A percentile compares a stretch with the other conserved stretches of the same genome.
phyloP scores from a whole-genome alignment of 2,797 vertebrate species.

The Hybognathus amarus region DNA sequence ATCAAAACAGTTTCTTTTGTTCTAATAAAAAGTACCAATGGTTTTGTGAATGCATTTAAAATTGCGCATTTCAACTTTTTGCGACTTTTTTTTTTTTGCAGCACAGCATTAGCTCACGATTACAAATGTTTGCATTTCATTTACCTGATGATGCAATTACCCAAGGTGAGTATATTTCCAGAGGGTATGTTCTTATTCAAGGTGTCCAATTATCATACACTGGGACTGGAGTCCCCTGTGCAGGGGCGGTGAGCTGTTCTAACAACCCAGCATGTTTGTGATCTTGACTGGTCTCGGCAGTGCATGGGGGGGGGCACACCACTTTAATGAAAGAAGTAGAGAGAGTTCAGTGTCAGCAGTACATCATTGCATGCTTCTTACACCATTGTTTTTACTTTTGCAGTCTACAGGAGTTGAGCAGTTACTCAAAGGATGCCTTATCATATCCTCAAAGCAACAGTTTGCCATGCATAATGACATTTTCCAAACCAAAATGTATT shows the following conservation, averaged over 20 bases:
- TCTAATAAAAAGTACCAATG: neutral
- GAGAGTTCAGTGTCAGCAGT: conserved; percentile 68
- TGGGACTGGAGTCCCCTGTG: conserved; percentile 72
- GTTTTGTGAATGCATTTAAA: neutral
- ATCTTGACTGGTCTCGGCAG: conserved; percentile 68
- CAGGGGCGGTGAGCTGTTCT: conserved; percentile 66
- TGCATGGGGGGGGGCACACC: conserved; percentile 58
- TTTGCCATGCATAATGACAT: conserved; percentile 49
- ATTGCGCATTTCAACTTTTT: neutral
- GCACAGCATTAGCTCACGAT: conserved; percentile 35
- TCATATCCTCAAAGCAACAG: conserved; percentile 49
- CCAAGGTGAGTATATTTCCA: conserved; percentile 63
- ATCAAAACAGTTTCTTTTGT: neutral
- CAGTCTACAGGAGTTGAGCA: conserved; percentile 44
- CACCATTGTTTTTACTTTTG: conserved; percentile 4
- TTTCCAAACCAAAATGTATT: conserved; percentile 46
- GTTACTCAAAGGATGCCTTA: conserved; percentile 23
- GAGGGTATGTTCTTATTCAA: conserved; percentile 77
- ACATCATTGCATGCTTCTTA: conserved; percentile 54
- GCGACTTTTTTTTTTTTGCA: conserved; percentile 37
- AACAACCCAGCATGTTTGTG: conserved; percentile 78
- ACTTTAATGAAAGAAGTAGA: conserved; percentile 69
- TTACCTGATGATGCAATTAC: conserved; percentile 65
- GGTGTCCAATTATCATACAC: conserved; percentile 88
- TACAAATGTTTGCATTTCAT: conserved; percentile 62